phyloP scores from a whole-genome alignment of 2,797 vertebrate genomes.

The Aselliscus stoliczkanus region DNA sequence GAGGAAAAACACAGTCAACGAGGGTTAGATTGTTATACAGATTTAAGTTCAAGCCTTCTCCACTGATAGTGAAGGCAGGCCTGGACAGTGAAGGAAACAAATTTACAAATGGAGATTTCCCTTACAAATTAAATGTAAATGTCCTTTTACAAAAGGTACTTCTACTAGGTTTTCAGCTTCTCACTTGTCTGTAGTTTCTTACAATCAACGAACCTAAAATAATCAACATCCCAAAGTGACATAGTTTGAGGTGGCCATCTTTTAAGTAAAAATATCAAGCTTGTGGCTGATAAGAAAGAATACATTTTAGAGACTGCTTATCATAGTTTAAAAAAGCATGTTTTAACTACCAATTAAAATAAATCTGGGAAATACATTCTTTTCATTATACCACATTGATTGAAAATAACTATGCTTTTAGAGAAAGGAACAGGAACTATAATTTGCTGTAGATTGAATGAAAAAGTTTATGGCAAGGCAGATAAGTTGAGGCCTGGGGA shows the following conservation, averaged over 20 bases:
- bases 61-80: not conserved
- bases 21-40: not conserved
- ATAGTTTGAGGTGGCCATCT: not conserved
- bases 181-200: not conserved
- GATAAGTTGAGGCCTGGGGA: not conserved
- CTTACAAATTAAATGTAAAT: not conserved
- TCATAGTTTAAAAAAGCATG: not conserved
- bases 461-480: not conserved
- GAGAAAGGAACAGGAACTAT: not conserved
- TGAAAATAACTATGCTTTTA: not conserved
- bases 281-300: not conserved
- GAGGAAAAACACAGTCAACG: not conserved
- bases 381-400: not conserved
- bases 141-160: too few relatives aligned
- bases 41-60: not conserved
- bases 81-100: not conserved
- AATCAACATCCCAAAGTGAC: not conserved
- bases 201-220: not conserved
- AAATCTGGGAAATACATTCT: not conserved
- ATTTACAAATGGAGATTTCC: not conserved
- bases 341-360: conserved; percentile 6
- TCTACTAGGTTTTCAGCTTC: not conserved
- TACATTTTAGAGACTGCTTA: not conserved
- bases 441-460: not conserved
- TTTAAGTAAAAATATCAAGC: conserved; percentile 15